A percentile compares a stretch with the other conserved stretches of the same genome.
Conservation (phyloP, 1,140 invertebrate species). For the Magallana gigas region DNA sequence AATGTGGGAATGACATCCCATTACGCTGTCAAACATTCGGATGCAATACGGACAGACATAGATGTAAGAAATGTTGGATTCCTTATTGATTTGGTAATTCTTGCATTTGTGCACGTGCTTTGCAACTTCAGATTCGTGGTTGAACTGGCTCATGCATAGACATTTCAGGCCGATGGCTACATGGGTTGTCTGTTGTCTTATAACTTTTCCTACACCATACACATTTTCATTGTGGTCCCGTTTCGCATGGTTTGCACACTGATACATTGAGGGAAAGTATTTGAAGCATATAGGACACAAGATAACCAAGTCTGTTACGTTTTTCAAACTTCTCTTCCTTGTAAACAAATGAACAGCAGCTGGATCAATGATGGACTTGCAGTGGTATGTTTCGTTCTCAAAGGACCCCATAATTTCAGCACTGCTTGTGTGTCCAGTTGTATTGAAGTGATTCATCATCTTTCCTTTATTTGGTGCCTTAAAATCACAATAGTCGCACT, state of each 20-base stretch:
- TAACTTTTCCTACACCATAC: constrained; percentile 16
- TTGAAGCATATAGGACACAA: constrained; percentile 22
- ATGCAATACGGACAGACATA: neutral
- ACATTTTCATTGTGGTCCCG: neutral
- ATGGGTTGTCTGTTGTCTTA: neutral
- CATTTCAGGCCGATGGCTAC: neutral
- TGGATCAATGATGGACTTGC: neutral
- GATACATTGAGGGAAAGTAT: neutral
- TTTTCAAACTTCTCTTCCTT: neutral
- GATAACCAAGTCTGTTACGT: neutral
- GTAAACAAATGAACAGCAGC: neutral
- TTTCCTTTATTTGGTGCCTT: neutral
- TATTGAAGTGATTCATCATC: neutral
- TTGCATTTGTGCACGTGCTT: neutral
- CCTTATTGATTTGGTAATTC: neutral
- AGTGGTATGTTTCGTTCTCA: neutral
- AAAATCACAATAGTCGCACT: constrained; percentile 8
- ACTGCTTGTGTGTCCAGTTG: neutral
- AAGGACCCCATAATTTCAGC: neutral
- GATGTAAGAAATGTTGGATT: neutral
- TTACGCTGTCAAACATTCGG: neutral
- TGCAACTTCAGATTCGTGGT: neutral
- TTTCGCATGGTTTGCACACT: neutral
- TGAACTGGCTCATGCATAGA: neutral
- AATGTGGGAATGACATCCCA: neutral